Conservation (phyloP, 2,888 invertebrate genomes). For the Ophion ellenae region DNA sequence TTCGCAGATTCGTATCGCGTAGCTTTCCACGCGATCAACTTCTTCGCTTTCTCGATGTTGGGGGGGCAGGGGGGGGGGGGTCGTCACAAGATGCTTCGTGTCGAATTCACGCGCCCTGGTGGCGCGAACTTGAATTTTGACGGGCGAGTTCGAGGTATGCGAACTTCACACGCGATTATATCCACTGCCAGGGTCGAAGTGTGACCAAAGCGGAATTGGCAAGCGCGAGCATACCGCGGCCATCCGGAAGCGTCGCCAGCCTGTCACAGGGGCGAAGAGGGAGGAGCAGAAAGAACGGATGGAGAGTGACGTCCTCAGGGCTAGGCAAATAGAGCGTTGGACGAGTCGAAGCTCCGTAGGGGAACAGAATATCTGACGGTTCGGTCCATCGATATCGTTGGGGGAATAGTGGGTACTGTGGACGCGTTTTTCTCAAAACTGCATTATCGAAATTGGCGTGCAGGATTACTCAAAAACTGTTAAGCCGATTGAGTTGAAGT, state of each 20-base stretch:
- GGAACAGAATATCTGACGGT: too few relatives aligned
- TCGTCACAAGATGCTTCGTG: neutral
- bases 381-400: too few relatives aligned
- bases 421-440: too few relatives aligned
- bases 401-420: too few relatives aligned
- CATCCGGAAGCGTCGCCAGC: conserved; percentile 60
- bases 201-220: conserved; percentile 66
- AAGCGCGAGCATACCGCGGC: conserved; percentile 70
- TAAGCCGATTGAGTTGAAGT: too few relatives aligned
- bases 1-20: neutral
- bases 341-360: too few relatives aligned
- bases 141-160: conserved; percentile 24
- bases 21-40: neutral
- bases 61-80: neutral
- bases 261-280: conserved; percentile 41
- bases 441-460: too few relatives aligned
- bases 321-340: neutral
- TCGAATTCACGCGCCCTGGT: conserved; percentile 5
- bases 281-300: neutral
- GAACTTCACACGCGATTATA: conserved; percentile 46
- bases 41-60: neutral
- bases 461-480: too few relatives aligned
- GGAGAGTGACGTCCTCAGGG: neutral
- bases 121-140: conserved; percentile 62
- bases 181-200: conserved; percentile 74